These are phyloP conservation scores for Petrolisthes manimaculis DNA, from an alignment of 2,888 invertebrate genomes.

Conservation along the genomic window DNA sequence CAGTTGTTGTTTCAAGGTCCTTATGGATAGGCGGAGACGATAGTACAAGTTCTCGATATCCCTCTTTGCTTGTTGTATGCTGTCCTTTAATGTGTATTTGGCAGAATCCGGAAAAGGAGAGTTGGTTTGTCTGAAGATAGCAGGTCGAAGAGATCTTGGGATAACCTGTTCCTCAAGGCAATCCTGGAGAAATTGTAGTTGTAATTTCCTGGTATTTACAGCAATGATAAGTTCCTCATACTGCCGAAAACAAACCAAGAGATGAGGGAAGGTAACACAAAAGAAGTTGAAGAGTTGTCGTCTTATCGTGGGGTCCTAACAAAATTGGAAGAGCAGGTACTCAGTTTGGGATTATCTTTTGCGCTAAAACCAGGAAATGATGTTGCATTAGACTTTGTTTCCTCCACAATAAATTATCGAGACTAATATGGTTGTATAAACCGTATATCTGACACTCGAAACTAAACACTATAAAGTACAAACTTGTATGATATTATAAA, in stretches of 20 bases:
- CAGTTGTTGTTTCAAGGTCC: background rate
- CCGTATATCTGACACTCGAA: too few relatives aligned
- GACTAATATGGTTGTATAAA: too few relatives aligned
- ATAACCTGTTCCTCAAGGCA: slow-evolving; percentile 6
- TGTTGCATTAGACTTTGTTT: too few relatives aligned
- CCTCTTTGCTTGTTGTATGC: background rate
- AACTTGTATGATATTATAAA: too few relatives aligned
- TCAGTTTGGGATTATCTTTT: too few relatives aligned
- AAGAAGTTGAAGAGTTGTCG: background rate
- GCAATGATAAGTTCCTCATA: background rate
- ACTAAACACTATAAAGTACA: too few relatives aligned
- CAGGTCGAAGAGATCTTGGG: slow-evolving; percentile 9
- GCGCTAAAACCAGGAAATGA: too few relatives aligned
- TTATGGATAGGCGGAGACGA: background rate
- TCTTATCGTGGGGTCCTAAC: slow-evolving; percentile 1
- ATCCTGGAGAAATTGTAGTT: slow-evolving; percentile 13
- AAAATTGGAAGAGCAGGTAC: too few relatives aligned
- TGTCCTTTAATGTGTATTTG: background rate
- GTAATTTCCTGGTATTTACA: background rate
- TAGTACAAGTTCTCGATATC: background rate
- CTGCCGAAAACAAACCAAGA: background rate
- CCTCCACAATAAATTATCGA: too few relatives aligned
- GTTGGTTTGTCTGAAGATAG: background rate
- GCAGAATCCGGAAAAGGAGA: background rate
- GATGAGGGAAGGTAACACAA: background rate